Percentiles rank a stretch among this genome's conserved stretches.
Conservation (phyloP, 2,797 vertebrate species). For the Falco peregrinus region DNA sequence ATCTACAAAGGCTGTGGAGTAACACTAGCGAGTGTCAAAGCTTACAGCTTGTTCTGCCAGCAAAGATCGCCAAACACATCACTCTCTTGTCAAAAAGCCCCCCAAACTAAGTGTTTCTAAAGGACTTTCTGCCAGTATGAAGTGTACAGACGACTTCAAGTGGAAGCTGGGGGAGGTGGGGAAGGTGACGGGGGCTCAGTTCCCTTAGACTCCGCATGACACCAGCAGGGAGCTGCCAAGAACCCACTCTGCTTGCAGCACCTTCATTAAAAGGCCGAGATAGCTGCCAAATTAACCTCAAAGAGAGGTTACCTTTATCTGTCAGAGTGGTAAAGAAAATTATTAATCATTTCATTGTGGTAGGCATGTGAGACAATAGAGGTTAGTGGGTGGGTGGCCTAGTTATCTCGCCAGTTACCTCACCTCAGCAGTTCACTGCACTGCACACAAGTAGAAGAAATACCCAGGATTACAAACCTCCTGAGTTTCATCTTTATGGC, state of each 20-base stretch:
- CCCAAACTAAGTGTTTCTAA: background rate
- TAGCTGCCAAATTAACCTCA: slow-evolving; percentile 42
- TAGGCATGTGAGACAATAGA: background rate
- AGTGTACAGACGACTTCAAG: background rate
- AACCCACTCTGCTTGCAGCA: background rate
- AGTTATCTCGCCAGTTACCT: background rate
- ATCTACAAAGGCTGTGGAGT: background rate
- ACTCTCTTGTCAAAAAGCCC: background rate
- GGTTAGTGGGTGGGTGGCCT: background rate
- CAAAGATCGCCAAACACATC: background rate
- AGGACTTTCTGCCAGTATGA: background rate
- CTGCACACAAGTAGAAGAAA: background rate
- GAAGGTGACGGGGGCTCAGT: background rate
- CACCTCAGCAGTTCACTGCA: background rate
- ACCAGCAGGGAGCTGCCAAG: background rate
- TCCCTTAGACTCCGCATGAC: background rate
- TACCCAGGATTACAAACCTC: background rate
- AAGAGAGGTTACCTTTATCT: slow-evolving; percentile 27
- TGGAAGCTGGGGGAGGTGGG: background rate
- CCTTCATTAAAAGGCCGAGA: slow-evolving; percentile 20
- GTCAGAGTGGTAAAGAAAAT: slow-evolving; percentile 7
- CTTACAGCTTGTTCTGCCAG: background rate
- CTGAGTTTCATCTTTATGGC: background rate
- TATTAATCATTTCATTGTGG: slow-evolving; percentile 42
- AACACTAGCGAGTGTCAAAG: background rate